Percentiles rank a stretch among this genome's conserved stretches.
Conservation (phyloP, 2,113 vertebrate genomes). For the Gambusia holbrooki region DNA sequence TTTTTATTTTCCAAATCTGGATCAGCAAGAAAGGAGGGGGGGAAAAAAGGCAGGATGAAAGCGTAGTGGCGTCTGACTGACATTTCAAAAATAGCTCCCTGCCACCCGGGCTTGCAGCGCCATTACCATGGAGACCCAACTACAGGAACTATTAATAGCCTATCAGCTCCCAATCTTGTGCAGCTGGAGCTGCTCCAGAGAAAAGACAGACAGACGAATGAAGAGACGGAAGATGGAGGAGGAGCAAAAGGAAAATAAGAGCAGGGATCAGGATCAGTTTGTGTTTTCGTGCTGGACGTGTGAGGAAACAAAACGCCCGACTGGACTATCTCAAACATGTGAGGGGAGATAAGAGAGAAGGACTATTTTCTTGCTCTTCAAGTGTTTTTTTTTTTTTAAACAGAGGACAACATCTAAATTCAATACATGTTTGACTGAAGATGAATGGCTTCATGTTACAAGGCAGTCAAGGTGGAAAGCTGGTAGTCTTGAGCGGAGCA, state of each 20-base stretch:
- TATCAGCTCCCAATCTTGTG: constrained; percentile 88
- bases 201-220: constrained; percentile 43
- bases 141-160: constrained; percentile 96
- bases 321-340: constrained; percentile 41
- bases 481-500: constrained; percentile 2
- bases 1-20: background rate
- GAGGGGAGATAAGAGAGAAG: background rate
- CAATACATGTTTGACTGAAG: background rate
- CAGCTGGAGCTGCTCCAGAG: constrained; percentile 73
- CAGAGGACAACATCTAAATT: background rate
- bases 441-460: background rate
- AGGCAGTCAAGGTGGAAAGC: background rate
- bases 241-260: constrained; percentile 16
- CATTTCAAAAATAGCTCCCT: constrained; percentile 94
- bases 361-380: no score
- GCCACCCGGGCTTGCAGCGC: constrained; percentile 90
- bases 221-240: constrained; percentile 31
- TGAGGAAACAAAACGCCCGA: constrained; percentile 33
- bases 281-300: constrained; percentile 39
- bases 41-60: constrained; percentile 36
- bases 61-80: constrained; percentile 63
- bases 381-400: background rate
- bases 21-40: background rate
- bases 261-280: constrained; percentile 43
- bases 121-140: constrained; percentile 96